Percentiles rank a stretch among this genome's conserved stretches.
These are phyloP conservation scores for Cynopterus sphinx DNA, from an alignment of 2,797 vertebrate genomes.

Conservation along the genomic window DNA sequence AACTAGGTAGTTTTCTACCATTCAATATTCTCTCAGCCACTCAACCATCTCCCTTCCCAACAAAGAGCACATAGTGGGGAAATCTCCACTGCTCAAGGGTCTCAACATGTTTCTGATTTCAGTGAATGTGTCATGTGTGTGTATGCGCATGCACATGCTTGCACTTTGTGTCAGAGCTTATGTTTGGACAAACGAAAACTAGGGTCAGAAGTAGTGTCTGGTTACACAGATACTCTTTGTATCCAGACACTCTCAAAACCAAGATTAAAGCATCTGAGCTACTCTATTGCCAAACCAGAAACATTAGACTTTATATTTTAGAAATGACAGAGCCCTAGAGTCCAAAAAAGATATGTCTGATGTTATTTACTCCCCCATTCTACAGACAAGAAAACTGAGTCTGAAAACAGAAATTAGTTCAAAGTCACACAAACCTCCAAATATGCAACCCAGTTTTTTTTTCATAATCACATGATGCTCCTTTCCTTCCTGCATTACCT, in stretches of 20 bases:
- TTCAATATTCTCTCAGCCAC: neutral
- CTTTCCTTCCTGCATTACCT: neutral
- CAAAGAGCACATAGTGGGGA: neutral
- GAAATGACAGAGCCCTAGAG: neutral
- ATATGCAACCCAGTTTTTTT: neutral
- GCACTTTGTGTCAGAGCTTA: neutral
- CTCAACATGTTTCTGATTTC: neutral
- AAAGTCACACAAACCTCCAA: neutral
- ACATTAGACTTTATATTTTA: neutral
- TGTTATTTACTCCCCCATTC: neutral
- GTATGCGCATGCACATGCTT: too few relatives aligned
- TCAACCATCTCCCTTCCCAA: neutral
- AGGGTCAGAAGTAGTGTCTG: neutral
- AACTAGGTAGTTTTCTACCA: neutral
- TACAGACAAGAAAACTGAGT: neutral
- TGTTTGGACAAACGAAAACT: neutral
- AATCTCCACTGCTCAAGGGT: too few relatives aligned
- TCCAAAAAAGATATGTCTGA: neutral
- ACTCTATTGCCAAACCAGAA: neutral
- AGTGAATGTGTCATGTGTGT: neutral
- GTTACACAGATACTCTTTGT: neutral
- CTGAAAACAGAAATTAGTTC: neutral
- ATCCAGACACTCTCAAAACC: neutral
- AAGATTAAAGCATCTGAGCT: neutral
- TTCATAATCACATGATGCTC: neutral